phyloP scores from a whole-genome alignment of 2,888 invertebrate genomes.

The Cataglyphis livida region DNA sequence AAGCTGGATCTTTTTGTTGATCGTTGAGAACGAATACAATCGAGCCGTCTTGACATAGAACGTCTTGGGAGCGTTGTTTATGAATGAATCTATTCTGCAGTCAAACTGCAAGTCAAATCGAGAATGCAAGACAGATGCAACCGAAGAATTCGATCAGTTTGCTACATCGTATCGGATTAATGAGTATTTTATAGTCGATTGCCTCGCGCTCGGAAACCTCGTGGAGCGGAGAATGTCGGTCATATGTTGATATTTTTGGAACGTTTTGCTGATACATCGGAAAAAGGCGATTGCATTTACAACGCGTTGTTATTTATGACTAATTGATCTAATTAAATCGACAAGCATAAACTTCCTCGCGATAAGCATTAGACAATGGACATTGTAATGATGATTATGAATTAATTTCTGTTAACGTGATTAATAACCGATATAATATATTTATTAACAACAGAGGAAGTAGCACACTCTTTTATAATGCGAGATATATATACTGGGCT shows the following conservation, averaged over 20 bases:
- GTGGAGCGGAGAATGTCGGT: constrained; percentile 45
- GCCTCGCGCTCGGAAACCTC: constrained; percentile 18
- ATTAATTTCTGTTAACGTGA: background rate
- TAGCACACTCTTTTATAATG: background rate
- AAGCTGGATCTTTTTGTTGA: background rate
- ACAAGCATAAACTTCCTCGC: background rate
- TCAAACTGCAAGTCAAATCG: background rate
- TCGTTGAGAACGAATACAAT: background rate
- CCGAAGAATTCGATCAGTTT: constrained; percentile 18
- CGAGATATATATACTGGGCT: background rate
- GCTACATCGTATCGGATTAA: constrained; percentile 22
- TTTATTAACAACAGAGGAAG: background rate
- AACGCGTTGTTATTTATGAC: background rate
- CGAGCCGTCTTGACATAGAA: background rate
- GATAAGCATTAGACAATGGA: background rate
- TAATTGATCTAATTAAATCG: constrained; percentile 13
- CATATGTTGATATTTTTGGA: constrained; percentile 47
- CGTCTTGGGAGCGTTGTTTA: background rate
- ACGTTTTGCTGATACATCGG: background rate
- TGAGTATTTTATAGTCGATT: constrained; percentile 37
- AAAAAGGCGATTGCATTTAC: background rate
- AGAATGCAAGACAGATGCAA: background rate
- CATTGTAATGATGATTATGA: background rate
- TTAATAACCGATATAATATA: background rate
- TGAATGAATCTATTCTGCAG: background rate